Percentiles rank a stretch among this genome's conserved stretches.
phyloP scores from a whole-genome alignment of 2,888 invertebrate genomes.

The Platerodrilus igneus region DNA sequence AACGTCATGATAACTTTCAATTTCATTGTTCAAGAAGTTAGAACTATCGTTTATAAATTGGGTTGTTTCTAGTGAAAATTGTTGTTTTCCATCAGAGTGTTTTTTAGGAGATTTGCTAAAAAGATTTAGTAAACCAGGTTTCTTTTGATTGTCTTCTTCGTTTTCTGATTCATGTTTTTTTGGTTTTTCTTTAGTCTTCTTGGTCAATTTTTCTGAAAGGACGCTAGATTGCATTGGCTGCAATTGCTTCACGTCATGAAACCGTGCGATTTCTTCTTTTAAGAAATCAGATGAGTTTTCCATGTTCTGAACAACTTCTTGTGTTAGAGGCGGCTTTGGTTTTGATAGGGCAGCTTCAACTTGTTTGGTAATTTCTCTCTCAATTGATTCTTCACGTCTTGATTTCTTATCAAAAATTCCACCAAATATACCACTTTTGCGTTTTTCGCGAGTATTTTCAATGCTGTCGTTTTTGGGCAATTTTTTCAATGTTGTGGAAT shows the following conservation, averaged over 20 bases:
- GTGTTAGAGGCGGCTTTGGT: conserved; percentile 1
- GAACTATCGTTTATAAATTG: conserved; percentile 27
- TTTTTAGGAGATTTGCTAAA: conserved; percentile 27
- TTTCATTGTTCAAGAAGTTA: conserved; percentile 27
- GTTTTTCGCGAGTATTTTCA: background rate
- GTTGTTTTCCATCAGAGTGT: background rate
- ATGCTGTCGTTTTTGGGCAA: too few species aligned
- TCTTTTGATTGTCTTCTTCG: too few species aligned
- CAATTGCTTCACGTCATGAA: conserved; percentile 23
- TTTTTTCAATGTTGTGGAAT: too few species aligned
- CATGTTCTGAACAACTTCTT: conserved; percentile 15
- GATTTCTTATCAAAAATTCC: conserved; percentile 27
- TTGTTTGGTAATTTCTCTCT: conserved; percentile 1
- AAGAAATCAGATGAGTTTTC: conserved; percentile 26
- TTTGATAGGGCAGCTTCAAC: background rate
- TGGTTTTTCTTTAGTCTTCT: background rate
- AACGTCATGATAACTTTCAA: conserved; percentile 25
- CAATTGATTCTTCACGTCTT: conserved; percentile 7
- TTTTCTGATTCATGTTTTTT: conserved; percentile 15
- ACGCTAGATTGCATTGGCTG: background rate
- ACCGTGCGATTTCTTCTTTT: conserved; percentile 26
- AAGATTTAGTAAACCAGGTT: conserved; percentile 28
- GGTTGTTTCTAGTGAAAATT: background rate
- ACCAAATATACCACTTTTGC: conserved; percentile 23
- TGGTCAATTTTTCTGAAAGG: background rate